Percentiles rank a stretch among this genome's conserved stretches.
Evolutionary conservation across 1,140 invertebrate genomes (phyloP).

Genomic region (Heliconius nattereri): DNA sequence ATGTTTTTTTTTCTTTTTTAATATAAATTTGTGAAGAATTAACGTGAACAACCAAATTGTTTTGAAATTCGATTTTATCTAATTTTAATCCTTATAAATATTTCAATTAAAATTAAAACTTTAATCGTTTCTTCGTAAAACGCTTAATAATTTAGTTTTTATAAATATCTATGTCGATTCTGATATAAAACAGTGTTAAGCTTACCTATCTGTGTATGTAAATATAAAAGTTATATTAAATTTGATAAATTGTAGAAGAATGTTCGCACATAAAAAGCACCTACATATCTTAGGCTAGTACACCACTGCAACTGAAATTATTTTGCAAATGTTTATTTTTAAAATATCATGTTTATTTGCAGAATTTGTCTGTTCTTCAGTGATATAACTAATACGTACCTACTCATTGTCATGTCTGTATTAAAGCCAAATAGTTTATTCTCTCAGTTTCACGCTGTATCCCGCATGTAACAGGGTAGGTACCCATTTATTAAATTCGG

Average conservation of each 20-base stretch:
- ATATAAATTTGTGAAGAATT: too few relatives aligned
- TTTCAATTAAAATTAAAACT: background rate
- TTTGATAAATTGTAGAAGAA: conserved; percentile 56
- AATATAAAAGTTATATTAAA: conserved; percentile 50
- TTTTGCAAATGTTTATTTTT: background rate
- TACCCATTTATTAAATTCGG: too few relatives aligned
- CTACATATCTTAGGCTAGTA: background rate
- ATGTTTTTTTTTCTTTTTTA: conserved; percentile 2
- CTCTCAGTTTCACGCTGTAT: too few relatives aligned
- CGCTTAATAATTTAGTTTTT: background rate
- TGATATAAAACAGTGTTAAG: background rate
- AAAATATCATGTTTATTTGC: too few relatives aligned
- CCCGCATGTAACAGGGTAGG: too few relatives aligned
- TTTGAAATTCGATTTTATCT: background rate
- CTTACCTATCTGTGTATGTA: background rate
- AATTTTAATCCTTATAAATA: background rate
- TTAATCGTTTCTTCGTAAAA: background rate
- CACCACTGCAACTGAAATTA: background rate
- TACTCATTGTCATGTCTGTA: too few relatives aligned
- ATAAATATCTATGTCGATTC: background rate
- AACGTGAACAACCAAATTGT: background rate
- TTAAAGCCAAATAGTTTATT: too few relatives aligned
- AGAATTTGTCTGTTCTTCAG: too few relatives aligned
- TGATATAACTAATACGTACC: too few relatives aligned
- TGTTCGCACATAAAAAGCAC: conserved; percentile 43